These are phyloP conservation scores for Acrobasis repandana DNA, from an alignment of 2,888 invertebrate species.

Conservation along the genomic window DNA sequence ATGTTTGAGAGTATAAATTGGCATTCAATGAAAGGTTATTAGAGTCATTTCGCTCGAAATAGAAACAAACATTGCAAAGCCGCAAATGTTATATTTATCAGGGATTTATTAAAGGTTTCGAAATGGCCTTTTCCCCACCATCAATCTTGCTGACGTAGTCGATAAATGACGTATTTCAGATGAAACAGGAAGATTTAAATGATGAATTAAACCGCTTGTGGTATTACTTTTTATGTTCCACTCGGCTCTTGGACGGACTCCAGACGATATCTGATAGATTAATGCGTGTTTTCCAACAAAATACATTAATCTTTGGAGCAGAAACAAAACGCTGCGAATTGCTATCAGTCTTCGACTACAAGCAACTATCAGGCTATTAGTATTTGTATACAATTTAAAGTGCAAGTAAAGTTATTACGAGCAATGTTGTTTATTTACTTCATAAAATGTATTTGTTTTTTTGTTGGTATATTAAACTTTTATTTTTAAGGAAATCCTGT, in stretches of 20 bases:
- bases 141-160: constrained; percentile 27
- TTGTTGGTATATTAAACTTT: too few species aligned
- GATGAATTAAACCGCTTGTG: constrained; percentile 36
- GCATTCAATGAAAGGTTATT: neutral
- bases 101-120: constrained; percentile 5
- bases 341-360: constrained; percentile 6
- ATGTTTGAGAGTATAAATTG: neutral
- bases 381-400: too few species aligned
- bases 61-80: neutral
- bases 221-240: constrained; percentile 38
- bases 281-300: constrained; percentile 48
- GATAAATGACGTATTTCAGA: constrained; percentile 31
- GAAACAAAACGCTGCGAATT: constrained; percentile 37
- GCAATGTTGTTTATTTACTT: too few species aligned
- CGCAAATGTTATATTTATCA: constrained; percentile 2
- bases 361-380: neutral
- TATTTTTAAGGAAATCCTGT: too few species aligned
- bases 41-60: neutral
- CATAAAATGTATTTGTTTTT: too few species aligned
- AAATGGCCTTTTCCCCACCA: constrained; percentile 22
- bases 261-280: constrained; percentile 52
- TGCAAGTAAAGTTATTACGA: too few species aligned
- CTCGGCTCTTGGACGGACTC: constrained; percentile 47
- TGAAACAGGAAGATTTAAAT: constrained; percentile 35
- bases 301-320: constrained; percentile 47